Evolutionary conservation across 2,113 vertebrate genomes (phyloP), one percentile per base, ranked within the genome.

Genomic region (Syrmaticus mikado): DNA sequence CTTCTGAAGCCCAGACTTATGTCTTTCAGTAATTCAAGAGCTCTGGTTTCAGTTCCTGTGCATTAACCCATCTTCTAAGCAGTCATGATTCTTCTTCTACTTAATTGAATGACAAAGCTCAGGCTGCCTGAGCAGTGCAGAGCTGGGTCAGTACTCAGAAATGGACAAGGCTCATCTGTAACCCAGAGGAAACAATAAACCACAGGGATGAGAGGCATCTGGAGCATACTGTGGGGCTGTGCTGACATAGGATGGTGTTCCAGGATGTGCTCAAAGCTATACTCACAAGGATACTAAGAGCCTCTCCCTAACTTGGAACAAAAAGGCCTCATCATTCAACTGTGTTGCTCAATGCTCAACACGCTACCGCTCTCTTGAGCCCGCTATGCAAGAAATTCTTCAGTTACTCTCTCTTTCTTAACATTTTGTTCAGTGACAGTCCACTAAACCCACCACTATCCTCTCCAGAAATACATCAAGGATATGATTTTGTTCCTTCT

Each of bases 41-140:
- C 82, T 94, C 87, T 82, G 85, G 24, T 89, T 94, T 87, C 82
- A 62, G 57, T 41, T 82, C 52, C 38, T 85, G 87, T 79, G 71
- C 74, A 85, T 79, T 78, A 89, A 82, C 32, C 13, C 21, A 34
- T 14, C n/a, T 65, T 58, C 71, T 55, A 66, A 78, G 50, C 4
- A 80, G 24, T 30, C 65, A 24, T 5, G 8, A 27, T 58, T 62
- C 36, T 52, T 83, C 50, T 43, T 78, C n/a, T 38, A 21, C 19
- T 70, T 89, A 53, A 90, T 20, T 1, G 0, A 66, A 74, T 11
- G 50, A 85, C 64, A 67, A 48, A 57, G 19, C 21, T 65, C 0
- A 1, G 9, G 8, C 61, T 58, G 6, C 40, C 17, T 58, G 53
- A 19, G n/a, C 11, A 67, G 36, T 2, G 4, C 1, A 22, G 38